These are phyloP conservation scores for Dendrolimus kikuchii DNA, from an alignment of 1,140 invertebrate genomes.

Conservation along the genomic window DNA sequence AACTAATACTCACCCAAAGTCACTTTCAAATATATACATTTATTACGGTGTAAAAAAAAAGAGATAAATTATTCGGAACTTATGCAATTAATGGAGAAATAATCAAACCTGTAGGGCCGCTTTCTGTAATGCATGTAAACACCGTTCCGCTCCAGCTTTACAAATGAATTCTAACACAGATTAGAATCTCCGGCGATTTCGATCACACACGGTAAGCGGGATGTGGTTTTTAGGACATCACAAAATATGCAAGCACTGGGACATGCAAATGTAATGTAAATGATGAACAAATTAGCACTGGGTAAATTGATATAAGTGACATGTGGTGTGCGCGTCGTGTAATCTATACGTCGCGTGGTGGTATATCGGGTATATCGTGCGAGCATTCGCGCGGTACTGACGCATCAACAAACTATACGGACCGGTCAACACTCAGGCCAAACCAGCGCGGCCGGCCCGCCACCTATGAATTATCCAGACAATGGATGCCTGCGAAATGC, in stretches of 20 bases:
- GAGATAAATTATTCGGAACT: too few species aligned
- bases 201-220: slow-evolving; percentile 20
- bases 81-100: not conserved
- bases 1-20: too few species aligned
- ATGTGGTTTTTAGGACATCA: slow-evolving; percentile 34
- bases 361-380: slow-evolving; percentile 15
- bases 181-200: slow-evolving; percentile 22
- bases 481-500: slow-evolving; percentile 40
- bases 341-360: not conserved
- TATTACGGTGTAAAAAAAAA: too few species aligned
- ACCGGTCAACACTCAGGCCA: not conserved
- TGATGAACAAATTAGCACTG: slow-evolving; percentile 5
- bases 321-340: slow-evolving; percentile 5
- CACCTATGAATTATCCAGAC: slow-evolving; percentile 45
- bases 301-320: slow-evolving; percentile 9
- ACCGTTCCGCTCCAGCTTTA: slow-evolving; percentile 64
- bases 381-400: slow-evolving; percentile 46
- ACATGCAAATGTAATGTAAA: not conserved
- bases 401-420: slow-evolving; percentile 37
- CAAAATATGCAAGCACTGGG: slow-evolving; percentile 8
- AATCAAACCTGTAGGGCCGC: slow-evolving; percentile 57
- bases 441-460: slow-evolving; percentile 26
- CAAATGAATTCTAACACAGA: slow-evolving; percentile 28
- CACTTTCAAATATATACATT: too few species aligned
- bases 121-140: slow-evolving; percentile 69